Conservation (phyloP, 2,113 vertebrate species). For the Ascaphus truei region DNA sequence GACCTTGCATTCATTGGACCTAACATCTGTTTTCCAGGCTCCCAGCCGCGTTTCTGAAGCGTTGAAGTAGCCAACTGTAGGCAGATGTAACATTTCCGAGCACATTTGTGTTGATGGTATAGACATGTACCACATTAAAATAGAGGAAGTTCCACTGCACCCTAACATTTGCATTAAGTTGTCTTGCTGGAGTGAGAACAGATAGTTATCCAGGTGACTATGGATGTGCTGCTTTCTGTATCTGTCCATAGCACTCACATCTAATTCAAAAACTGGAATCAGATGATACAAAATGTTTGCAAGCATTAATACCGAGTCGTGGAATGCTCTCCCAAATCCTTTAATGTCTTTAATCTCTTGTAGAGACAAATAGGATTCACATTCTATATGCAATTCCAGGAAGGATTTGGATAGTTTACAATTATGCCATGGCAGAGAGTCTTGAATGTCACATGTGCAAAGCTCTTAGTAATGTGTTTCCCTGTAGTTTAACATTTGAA, state of each 20-base stretch:
- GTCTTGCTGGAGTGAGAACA: slow-evolving; percentile 24
- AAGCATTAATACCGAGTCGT: neutral
- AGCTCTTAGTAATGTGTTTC: too few relatives aligned
- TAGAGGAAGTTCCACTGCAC: neutral
- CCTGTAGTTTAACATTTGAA: neutral
- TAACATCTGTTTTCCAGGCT: slow-evolving; percentile 32
- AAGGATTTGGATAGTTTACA: too few relatives aligned
- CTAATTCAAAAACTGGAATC: neutral
- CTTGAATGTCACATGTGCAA: too few relatives aligned
- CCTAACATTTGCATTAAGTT: slow-evolving; percentile 21
- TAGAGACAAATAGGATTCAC: slow-evolving; percentile 5
- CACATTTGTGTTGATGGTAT: neutral
- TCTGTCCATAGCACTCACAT: neutral
- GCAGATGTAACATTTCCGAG: slow-evolving; percentile 2
- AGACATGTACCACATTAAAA: slow-evolving; percentile 14
- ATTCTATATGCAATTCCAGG: too few relatives aligned
- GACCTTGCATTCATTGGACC: slow-evolving; percentile 9
- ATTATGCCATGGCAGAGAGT: too few relatives aligned
- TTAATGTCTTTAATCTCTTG: neutral
- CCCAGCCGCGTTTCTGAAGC: slow-evolving; percentile 9
- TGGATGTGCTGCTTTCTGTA: neutral
- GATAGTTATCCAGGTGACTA: slow-evolving; percentile 15
- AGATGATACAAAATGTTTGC: neutral
- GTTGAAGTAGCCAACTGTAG: neutral
- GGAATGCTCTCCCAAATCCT: neutral